Base-by-base conservation (phyloP, 1,140 invertebrate genomes). In the Macrostomum lignano region DNA sequence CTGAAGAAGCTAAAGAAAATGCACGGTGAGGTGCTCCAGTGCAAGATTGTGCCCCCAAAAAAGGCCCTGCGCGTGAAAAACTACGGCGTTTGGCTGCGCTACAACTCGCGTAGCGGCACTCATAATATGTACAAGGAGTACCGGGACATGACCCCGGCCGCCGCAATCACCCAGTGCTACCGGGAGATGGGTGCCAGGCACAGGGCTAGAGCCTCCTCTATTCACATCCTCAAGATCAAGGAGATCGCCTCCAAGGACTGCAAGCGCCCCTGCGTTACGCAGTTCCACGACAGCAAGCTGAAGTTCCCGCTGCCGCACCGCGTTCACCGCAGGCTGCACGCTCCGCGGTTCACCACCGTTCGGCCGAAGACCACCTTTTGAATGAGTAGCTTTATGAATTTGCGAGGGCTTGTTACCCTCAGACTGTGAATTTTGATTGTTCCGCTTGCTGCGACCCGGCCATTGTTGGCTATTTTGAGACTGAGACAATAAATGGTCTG, bases 111-210 rank as follows among this genome's bases (percentile, higher is more conserved):
- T 35, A 91, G 82, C 29, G 91, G 88, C 33, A 93, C 81, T 22
- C 91, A 98, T 63, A 98, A 98, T 64, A 94, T 94, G 84, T 96
- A 96, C 71, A 68, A 86, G 34, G 91, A 98, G 61, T 98, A 98
- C 63, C 67, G 91, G 43, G 91, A 96, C 56, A 61, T 94, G 41
- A 77, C 75, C 25, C 73, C 81, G 3, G 73, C 77, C 32, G 78
- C 74, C 35, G 91, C 86, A 29, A 84, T 98, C 3, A 96, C 88
- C 15, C 78, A 91, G 52, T 93, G 84, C 60, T 98, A 96, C 60
- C 67, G 84, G 39, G 91, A 98, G 52, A 96, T 98, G 91, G 91
- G 82, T 39, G 86, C 88, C 24, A 67, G 84, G 44, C 91, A 98
- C 65, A 70, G 88, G 55, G 88, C 91, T 26, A 67, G 86, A 39